Conservation (phyloP, 2,113 vertebrate genomes). For the Camelus bactrianus region DNA sequence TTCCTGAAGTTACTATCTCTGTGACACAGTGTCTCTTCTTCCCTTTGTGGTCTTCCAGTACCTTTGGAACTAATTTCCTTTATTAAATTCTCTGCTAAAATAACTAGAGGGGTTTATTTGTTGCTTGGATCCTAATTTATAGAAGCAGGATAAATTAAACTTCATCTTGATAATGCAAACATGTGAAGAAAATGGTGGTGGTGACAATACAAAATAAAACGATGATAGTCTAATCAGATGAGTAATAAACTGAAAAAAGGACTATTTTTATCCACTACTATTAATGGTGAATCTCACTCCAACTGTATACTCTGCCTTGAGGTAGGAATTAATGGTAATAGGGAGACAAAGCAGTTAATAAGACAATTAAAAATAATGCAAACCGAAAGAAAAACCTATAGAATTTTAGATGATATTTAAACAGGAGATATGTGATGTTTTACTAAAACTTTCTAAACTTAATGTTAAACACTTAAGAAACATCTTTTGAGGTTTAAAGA, state of each 20-base stretch:
- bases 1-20: neutral
- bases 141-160: neutral
- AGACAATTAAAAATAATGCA: conserved; percentile 39
- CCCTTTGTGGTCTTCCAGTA: neutral
- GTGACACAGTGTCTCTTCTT: neutral
- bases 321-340: neutral
- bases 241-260: neutral
- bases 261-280: neutral
- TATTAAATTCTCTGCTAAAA: conserved; percentile 33
- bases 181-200: neutral
- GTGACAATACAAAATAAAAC: neutral
- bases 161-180: neutral
- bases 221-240: neutral
- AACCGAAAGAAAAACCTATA: neutral
- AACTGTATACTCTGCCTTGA: conserved; percentile 21
- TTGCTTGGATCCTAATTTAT: neutral
- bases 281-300: conserved; percentile 7
- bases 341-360: neutral
- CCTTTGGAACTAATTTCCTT: neutral
- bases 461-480: conserved; percentile 25
- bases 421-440: neutral
- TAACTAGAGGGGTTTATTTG: neutral
- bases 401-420: conserved; percentile 24
- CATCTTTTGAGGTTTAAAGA: conserved; percentile 37
- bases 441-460: conserved; percentile 37